Conservation (phyloP, 2,888 invertebrate species). For the Allophyes oxyacanthae region DNA sequence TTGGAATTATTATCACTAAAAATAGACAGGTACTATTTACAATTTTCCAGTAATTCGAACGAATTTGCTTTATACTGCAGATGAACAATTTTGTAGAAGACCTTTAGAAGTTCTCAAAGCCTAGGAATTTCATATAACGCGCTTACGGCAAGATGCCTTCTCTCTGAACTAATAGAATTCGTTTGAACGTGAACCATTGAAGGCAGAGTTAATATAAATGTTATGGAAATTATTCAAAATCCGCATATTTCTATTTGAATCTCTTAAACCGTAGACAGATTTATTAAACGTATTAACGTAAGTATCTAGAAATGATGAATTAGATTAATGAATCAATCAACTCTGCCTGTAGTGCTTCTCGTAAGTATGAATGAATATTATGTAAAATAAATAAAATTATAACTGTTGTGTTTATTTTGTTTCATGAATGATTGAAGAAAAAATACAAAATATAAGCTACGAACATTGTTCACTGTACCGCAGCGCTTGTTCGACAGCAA, state of each 20-base stretch:
- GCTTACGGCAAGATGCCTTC: conserved; percentile 41
- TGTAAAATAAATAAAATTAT: background rate
- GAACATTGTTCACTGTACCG: conserved; percentile 8
- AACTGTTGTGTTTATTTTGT: too few relatives aligned
- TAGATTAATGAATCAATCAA: too few relatives aligned
- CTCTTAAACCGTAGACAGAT: too few relatives aligned
- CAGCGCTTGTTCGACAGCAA: conserved; percentile 6
- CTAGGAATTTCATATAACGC: conserved; percentile 54
- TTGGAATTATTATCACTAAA: too few relatives aligned
- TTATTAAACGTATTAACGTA: background rate
- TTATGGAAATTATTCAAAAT: conserved; percentile 19
- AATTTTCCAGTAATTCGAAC: too few relatives aligned
- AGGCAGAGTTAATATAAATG: conserved; percentile 25
- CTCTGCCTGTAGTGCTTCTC: too few relatives aligned
- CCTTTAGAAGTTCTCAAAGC: conserved; percentile 42
- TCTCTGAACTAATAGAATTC: conserved; percentile 49
- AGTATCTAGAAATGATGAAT: too few relatives aligned
- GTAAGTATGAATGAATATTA: too few relatives aligned
- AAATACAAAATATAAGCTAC: background rate
- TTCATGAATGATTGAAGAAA: too few relatives aligned
- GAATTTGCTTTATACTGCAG: conserved; percentile 7
- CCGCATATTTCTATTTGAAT: background rate
- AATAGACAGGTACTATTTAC: too few relatives aligned
- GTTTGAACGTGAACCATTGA: conserved; percentile 38
- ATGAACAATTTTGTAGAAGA: conserved; percentile 30